Conservation (phyloP, 2,113 vertebrate species). For the Telmatochromis brachygnathus region DNA sequence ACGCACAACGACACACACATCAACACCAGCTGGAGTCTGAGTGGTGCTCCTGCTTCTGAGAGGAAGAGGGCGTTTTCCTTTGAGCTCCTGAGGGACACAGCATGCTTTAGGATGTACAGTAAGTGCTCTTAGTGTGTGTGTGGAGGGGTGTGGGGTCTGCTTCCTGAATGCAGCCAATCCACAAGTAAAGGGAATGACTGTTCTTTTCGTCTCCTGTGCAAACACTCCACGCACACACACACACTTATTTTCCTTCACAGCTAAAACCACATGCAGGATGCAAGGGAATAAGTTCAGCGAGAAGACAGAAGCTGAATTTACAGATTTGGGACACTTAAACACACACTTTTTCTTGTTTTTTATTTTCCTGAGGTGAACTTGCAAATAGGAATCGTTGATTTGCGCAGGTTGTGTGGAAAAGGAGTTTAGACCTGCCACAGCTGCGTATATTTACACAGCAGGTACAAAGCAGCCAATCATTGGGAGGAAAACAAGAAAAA, state of each 20-base stretch:
- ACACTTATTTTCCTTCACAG: conserved; percentile 15
- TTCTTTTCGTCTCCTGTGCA: neutral
- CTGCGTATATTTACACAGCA: conserved; percentile 15
- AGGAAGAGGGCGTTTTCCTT: conserved; percentile 62
- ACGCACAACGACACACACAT: neutral
- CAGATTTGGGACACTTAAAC: neutral
- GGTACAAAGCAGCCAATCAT: neutral
- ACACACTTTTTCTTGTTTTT: neutral
- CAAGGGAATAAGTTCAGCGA: neutral
- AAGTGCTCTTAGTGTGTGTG: conserved; percentile 31
- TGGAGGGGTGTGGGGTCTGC: conserved; percentile 2
- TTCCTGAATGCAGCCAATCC: conserved; percentile 53
- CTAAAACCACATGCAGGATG: conserved; percentile 30
- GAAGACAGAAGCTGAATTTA: neutral
- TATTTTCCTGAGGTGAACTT: neutral
- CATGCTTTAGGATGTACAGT: conserved; percentile 62
- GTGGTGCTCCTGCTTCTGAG: conserved; percentile 3
- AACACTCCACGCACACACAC: neutral
- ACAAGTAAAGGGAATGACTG: conserved; percentile 36
- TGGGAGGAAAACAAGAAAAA: neutral
- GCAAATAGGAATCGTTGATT: neutral
- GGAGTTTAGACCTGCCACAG: neutral
- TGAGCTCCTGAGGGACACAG: conserved; percentile 46
- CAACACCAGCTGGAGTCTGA: neutral
- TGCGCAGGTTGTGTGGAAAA: neutral